A percentile compares a stretch with the other conserved stretches of the same genome.
phyloP scores from a whole-genome alignment of 1,140 invertebrate species.

The Ectropis grisescens region DNA sequence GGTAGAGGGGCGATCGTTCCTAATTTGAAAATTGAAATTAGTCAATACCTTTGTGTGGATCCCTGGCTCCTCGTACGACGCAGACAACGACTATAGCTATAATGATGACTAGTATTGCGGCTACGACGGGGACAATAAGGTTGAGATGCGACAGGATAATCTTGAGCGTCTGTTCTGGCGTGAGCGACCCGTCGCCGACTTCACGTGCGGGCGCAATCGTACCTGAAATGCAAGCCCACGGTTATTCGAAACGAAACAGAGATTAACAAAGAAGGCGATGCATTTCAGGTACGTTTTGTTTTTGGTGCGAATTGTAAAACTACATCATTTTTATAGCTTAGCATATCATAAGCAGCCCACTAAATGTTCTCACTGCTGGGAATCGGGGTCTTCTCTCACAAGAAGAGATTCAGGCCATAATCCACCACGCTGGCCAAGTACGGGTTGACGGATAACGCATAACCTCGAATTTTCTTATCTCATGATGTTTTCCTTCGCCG shows the following conservation, averaged over 20 bases:
- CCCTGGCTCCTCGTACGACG: slow-evolving; percentile 85
- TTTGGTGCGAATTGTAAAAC: not conserved
- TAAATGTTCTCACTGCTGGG: too few relatives aligned
- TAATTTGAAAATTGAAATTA: slow-evolving; percentile 47
- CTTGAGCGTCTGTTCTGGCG: slow-evolving; percentile 84
- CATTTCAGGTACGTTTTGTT: slow-evolving; percentile 57
- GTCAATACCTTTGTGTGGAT: slow-evolving; percentile 83
- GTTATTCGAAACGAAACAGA: slow-evolving; percentile 5
- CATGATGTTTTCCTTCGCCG: too few relatives aligned
- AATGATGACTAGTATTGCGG: slow-evolving; percentile 91
- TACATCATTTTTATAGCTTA: too few relatives aligned
- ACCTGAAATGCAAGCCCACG: slow-evolving; percentile 81
- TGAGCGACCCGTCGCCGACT: slow-evolving; percentile 77
- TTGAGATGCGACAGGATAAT: slow-evolving; percentile 90
- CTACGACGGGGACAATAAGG: slow-evolving; percentile 94
- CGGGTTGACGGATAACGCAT: too few relatives aligned
- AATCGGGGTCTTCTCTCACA: too few relatives aligned
- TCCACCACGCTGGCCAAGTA: too few relatives aligned
- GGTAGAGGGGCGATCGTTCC: slow-evolving; percentile 85
- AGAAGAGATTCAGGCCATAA: too few relatives aligned
- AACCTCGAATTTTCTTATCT: too few relatives aligned
- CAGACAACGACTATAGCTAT: slow-evolving; percentile 92
- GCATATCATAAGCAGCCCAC: too few relatives aligned
- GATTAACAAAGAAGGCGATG: slow-evolving; percentile 27
- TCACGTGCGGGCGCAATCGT: slow-evolving; percentile 93